phyloP scores from a whole-genome alignment of 2,888 invertebrate species.

The Cephus nigrinus region DNA sequence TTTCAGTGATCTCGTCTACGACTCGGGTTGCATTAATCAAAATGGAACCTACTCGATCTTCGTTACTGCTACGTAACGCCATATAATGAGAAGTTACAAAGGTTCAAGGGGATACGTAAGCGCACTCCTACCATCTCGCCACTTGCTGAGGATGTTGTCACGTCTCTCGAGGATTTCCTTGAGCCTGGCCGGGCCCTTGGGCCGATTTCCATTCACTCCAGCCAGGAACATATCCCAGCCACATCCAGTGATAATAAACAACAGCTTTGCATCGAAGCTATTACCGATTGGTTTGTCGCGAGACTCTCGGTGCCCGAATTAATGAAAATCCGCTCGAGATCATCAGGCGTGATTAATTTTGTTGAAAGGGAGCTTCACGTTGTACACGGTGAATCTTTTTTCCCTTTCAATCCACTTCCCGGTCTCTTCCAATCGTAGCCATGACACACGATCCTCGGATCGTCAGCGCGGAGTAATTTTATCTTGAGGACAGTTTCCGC shows the following conservation, averaged over 20 bases:
- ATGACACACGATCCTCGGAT: neutral
- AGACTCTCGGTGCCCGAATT: neutral
- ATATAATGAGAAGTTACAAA: neutral
- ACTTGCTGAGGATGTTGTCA: constrained; percentile 67
- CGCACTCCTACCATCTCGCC: constrained; percentile 68
- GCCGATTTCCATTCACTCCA: constrained; percentile 52
- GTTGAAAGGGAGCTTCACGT: neutral
- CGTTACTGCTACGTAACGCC: neutral
- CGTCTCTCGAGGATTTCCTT: constrained; percentile 67
- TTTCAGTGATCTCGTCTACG: neutral
- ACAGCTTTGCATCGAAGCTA: neutral
- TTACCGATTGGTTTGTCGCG: neutral
- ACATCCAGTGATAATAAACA: constrained; percentile 1
- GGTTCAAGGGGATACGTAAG: neutral
- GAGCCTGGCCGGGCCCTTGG: constrained; percentile 65
- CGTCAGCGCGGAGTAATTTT: neutral
- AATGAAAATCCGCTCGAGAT: neutral
- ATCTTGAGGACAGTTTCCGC: neutral
- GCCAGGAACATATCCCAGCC: constrained; percentile 38
- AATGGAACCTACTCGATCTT: neutral
- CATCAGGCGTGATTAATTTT: neutral
- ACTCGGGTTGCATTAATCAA: neutral
- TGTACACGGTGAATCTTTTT: neutral
- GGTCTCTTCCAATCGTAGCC: neutral
- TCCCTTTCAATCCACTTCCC: neutral